Evolutionary conservation across 2,888 invertebrate genomes (phyloP), one percentile per base, ranked within the genome.

Genomic region (Drosophila percnosoma): DNA sequence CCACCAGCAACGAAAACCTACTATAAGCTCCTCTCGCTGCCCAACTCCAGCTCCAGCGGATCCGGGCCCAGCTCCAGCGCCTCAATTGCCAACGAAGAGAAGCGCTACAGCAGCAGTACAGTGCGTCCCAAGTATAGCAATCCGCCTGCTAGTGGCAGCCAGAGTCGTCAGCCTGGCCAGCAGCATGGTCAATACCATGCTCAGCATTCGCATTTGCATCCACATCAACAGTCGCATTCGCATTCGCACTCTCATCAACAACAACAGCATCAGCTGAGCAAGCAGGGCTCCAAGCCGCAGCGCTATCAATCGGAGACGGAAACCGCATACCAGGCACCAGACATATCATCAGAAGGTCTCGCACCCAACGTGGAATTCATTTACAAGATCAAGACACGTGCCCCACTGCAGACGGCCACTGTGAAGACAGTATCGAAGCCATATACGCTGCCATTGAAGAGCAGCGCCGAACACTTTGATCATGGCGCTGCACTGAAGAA

Each of bases 321-420:
- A 52, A 84, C 84, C 0, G 79, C 87, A 8, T 91, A 92, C 48
- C 91, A 91, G 61, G 80, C 89, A 4, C 78, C 90, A 0, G 82
- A 84, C 2, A 33, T 83, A 0, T 57, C 67, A 2, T 75, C 86
- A 0, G 92, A 92, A 2, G 78, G 88, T 1, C 51, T 92, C 8
- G 83, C 91, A 1, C 93, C 93, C 24, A 93, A 93, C 64, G 91
- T 93, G 5, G 93, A 93, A 65, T 93, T 93, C 67, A 91, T 93
- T 34, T 93, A 93, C 52, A 93, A 93, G 74, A 92, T 92, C 38
- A 92, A 91, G 69, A 92, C 92, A 1, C 88, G 92, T 5, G 90
- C 92, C 4, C 92, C 92, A 0, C 77, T 92, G 5, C 93, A 92
- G 29, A 92, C 93, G 4, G 92, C 91, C 52, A 92, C 92, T 6